These are phyloP conservation scores for Sarcophaga carnaria DNA, from an alignment of 2,888 invertebrate species.

Conservation along the genomic window DNA sequence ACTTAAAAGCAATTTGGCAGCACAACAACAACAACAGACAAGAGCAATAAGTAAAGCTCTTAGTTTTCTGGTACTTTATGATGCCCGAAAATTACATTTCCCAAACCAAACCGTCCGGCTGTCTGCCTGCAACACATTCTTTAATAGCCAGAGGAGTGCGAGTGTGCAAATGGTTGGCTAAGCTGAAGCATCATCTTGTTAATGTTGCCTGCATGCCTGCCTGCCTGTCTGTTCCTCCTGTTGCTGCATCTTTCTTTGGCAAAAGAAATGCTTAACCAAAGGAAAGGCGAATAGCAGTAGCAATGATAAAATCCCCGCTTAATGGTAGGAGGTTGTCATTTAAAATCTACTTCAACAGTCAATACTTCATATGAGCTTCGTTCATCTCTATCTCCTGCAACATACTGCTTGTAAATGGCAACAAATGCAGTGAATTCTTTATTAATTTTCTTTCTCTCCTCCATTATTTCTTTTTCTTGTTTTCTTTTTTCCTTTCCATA, in stretches of 20 bases:
- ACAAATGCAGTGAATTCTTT: not conserved
- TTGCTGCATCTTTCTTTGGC: not conserved
- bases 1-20: constrained; percentile 38
- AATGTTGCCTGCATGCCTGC: constrained; percentile 9
- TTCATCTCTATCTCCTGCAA: not conserved
- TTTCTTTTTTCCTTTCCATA: not conserved
- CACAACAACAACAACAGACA: constrained; percentile 12
- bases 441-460: constrained; percentile 10
- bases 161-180: not conserved
- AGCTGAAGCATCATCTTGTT: constrained; percentile 45
- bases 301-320: not conserved
- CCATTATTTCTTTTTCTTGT: not conserved
- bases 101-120: too few species aligned
- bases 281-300: not conserved
- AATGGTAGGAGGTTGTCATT: not conserved
- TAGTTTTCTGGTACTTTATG: constrained; percentile 28
- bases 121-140: constrained; percentile 1
- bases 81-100: not conserved
- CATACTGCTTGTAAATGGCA: not conserved
- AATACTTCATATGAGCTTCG: not conserved
- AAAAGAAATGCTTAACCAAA: not conserved
- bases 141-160: not conserved
- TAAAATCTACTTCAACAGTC: constrained; percentile 5
- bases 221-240: not conserved
- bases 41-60: constrained; percentile 8